Conservation (phyloP, 1,140 invertebrate species). For the Theocolax elegans region DNA sequence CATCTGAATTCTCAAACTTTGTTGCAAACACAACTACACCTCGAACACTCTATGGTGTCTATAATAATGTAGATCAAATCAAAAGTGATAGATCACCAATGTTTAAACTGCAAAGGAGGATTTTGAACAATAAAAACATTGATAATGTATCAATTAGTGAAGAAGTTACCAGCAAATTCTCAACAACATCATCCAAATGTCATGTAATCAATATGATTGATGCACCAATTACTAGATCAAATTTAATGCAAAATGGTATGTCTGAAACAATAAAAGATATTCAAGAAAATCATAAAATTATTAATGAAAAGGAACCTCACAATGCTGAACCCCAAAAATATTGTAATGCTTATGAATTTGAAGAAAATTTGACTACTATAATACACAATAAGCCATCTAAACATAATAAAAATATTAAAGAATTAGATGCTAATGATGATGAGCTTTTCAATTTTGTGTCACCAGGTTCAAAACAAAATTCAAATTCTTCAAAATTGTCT, state of each 20-base stretch:
- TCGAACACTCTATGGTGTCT: constrained; percentile 1
- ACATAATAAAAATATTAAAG: background rate
- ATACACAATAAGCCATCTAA: no score
- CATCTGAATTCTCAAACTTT: constrained; percentile 15
- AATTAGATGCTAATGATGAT: background rate
- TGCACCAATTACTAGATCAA: background rate
- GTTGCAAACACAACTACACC: background rate
- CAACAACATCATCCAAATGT: background rate
- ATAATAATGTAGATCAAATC: constrained; percentile 13
- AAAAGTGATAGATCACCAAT: background rate
- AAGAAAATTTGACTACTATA: background rate
- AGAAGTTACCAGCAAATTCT: background rate
- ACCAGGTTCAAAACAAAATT: background rate
- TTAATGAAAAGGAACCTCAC: background rate
- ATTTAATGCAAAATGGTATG: background rate
- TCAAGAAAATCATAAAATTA: no score
- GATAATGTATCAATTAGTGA: background rate
- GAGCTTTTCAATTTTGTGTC: constrained; percentile 11
- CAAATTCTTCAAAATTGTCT: background rate
- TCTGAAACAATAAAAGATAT: background rate
- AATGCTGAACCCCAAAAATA: background rate
- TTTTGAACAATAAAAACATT: background rate
- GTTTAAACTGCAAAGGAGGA: background rate
- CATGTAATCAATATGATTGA: constrained; percentile 9
- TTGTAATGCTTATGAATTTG: background rate